Percentiles rank a stretch among this genome's conserved stretches.
Evolutionary conservation across 2,113 vertebrate genomes (phyloP).

Genomic region (Takifugu bimaculatus): DNA sequence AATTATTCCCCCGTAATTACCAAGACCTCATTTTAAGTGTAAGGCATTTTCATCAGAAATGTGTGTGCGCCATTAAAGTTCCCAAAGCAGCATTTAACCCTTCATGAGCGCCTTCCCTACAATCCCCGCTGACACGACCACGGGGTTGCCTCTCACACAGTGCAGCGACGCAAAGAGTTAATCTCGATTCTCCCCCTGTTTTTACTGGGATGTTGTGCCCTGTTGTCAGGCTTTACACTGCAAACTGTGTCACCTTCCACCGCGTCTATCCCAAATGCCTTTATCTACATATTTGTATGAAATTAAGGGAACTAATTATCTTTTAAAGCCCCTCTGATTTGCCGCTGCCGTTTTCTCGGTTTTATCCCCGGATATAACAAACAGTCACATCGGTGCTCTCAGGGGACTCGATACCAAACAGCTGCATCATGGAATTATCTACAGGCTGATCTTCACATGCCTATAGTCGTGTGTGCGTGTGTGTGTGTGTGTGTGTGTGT

Average conservation of each 20-base stretch:
- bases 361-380: background rate
- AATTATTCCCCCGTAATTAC: slow-evolving; percentile 62
- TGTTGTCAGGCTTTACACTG: background rate
- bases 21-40: slow-evolving; percentile 39
- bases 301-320: background rate
- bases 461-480: slow-evolving; percentile 7
- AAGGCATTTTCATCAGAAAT: slow-evolving; percentile 36
- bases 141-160: background rate
- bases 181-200: no score
- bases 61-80: slow-evolving; percentile 32
- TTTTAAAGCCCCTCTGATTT: background rate
- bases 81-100: slow-evolving; percentile 42
- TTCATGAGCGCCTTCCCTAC: slow-evolving; percentile 13
- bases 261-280: background rate
- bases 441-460: slow-evolving; percentile 35
- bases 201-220: background rate
- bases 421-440: slow-evolving; percentile 44
- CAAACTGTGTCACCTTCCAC: background rate
- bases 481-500: background rate
- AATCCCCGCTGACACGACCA: background rate
- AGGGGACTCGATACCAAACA: slow-evolving; percentile 36
- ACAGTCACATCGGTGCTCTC: background rate
- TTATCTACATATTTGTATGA: slow-evolving; percentile 1
- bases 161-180: no score
- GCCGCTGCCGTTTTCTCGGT: background rate